Percentiles rank a stretch among this genome's conserved stretches.
These are phyloP conservation scores for Scaptomyza cyrtandrae DNA, from an alignment of 2,888 invertebrate genomes.

Conservation along the genomic window DNA sequence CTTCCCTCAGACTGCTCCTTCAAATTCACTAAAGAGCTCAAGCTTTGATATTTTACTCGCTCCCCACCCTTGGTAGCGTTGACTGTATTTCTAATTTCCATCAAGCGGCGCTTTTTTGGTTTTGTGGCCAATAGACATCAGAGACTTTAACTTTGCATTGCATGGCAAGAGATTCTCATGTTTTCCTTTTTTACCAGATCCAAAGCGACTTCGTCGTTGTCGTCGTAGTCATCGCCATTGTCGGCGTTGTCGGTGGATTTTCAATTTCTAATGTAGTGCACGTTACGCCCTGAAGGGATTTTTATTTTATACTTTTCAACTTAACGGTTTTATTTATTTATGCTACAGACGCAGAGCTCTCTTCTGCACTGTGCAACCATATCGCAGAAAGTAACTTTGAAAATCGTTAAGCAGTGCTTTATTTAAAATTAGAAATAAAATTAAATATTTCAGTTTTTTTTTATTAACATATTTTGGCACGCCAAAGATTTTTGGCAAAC, in stretches of 20 bases:
- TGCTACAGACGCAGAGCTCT: conserved; percentile 41
- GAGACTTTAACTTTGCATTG: conserved; percentile 42
- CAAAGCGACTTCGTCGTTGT: conserved; percentile 13
- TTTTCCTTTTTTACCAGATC: conserved; percentile 50
- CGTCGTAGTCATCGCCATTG: conserved; percentile 27
- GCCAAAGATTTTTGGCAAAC: too few relatives aligned
- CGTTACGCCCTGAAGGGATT: conserved; percentile 78
- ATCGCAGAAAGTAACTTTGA: not conserved
- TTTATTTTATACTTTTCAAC: conserved; percentile 59
- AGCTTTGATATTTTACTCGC: conserved; percentile 30
- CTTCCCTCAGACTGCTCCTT: conserved; percentile 34
- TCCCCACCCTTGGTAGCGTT: not conserved
- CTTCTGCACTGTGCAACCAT: conserved; percentile 41
- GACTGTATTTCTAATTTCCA: conserved; percentile 68
- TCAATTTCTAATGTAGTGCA: conserved; percentile 82
- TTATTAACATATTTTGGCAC: too few relatives aligned
- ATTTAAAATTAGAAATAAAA: not conserved
- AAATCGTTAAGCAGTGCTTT: not conserved
- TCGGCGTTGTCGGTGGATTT: conserved; percentile 70
- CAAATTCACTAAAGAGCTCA: conserved; percentile 36
- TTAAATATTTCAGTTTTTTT: too few relatives aligned
- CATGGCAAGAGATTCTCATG: conserved; percentile 72
- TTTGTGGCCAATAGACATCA: conserved; percentile 45
- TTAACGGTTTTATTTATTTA: conserved; percentile 73
- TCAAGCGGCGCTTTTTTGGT: conserved; percentile 63